Evolutionary conservation across 2,797 vertebrate species (phyloP).

Genomic region (Sciurus vulgaris): DNA sequence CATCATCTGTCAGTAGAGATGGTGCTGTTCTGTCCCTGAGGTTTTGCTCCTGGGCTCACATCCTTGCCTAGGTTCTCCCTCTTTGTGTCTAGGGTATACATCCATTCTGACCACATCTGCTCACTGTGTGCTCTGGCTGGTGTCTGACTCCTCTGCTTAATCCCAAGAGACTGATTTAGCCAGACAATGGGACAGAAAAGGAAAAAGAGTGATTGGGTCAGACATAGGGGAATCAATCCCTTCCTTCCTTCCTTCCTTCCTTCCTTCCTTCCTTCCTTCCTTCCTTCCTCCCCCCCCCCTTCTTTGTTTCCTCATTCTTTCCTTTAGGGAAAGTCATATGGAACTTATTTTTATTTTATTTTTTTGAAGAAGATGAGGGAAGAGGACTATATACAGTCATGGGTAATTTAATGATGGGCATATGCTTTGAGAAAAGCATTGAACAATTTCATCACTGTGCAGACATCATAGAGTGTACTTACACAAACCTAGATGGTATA

Average conservation of each 20-base stretch:
- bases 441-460: not conserved
- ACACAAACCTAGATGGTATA: not conserved
- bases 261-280: not conserved
- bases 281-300: not conserved
- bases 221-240: not conserved
- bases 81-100: not conserved
- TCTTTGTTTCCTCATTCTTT: not conserved
- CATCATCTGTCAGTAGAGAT: not conserved
- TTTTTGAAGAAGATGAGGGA: not conserved
- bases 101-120: not conserved
- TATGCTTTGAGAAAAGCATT: not conserved
- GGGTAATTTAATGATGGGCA: too few species aligned
- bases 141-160: slow-evolving; percentile 2
- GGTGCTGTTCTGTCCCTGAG: not conserved
- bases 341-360: not conserved
- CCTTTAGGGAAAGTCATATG: not conserved
- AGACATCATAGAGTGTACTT: not conserved
- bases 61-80: not conserved
- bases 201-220: slow-evolving; percentile 32
- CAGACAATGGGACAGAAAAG: slow-evolving; percentile 59
- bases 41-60: not conserved
- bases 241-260: not conserved
- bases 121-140: not conserved
- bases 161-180: slow-evolving; percentile 53
- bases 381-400: not conserved